A percentile compares a stretch with the other conserved stretches of the same genome.
phyloP scores from a whole-genome alignment of 2,888 invertebrate genomes.

The Punctoribates punctum region DNA sequence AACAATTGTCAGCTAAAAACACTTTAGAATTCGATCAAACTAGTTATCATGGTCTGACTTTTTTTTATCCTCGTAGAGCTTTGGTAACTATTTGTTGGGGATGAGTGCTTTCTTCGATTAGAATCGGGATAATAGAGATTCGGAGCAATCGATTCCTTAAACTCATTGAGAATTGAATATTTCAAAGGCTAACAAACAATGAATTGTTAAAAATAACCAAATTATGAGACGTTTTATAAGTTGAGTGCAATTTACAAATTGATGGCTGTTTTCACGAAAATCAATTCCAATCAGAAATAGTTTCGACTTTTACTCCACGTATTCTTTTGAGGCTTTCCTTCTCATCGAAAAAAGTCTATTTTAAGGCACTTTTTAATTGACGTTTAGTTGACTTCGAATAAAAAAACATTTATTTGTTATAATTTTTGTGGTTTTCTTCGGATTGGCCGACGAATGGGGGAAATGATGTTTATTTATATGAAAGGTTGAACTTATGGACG shows the following conservation, averaged over 20 bases:
- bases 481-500: constrained; percentile 23
- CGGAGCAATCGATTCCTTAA: too few species aligned
- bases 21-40: too few species aligned
- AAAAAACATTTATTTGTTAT: neutral
- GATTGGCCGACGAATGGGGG: neutral
- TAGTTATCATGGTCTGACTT: too few species aligned
- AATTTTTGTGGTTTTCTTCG: neutral
- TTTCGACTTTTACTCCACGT: neutral
- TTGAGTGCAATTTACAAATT: neutral
- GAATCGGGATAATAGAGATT: too few species aligned
- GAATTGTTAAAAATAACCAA: neutral
- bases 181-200: neutral
- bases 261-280: too few species aligned
- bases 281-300: too few species aligned
- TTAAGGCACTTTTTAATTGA: neutral
- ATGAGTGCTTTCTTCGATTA: too few species aligned
- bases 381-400: neutral
- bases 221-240: neutral
- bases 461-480: neutral
- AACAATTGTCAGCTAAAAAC: too few species aligned
- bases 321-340: neutral
- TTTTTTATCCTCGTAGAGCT: too few species aligned
- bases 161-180: too few species aligned
- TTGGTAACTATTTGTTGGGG: too few species aligned
- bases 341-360: neutral